Percentiles rank a stretch among this genome's conserved stretches.
Conservation (phyloP, 2,113 vertebrate genomes). For the Amphiprion ocellaris region DNA sequence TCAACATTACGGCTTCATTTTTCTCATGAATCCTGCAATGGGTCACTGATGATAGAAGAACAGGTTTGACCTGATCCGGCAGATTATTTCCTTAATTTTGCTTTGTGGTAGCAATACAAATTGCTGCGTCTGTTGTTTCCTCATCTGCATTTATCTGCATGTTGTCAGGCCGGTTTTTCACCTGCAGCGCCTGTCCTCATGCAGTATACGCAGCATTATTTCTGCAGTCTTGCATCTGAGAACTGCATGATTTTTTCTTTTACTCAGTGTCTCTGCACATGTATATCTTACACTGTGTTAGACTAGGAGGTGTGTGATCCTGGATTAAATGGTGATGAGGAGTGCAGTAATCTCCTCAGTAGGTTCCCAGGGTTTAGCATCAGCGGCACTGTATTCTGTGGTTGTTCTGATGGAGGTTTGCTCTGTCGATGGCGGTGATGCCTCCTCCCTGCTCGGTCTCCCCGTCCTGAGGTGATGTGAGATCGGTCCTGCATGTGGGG, state of each 20-base stretch:
- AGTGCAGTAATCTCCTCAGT: constrained; percentile 70
- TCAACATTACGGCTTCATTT: neutral
- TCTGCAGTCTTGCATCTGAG: neutral
- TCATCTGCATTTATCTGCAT: neutral
- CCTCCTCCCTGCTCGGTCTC: constrained; percentile 13
- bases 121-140: constrained; percentile 1
- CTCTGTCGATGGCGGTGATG: constrained; percentile 21
- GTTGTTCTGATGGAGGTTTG: constrained; percentile 22
- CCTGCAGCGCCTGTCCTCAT: constrained; percentile 11
- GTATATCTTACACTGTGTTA: neutral
- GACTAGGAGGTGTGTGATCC: constrained; percentile 34
- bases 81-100: neutral
- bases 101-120: neutral
- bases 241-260: neutral
- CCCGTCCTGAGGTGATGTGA: constrained; percentile 31
- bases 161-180: constrained; percentile 30
- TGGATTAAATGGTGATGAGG: constrained; percentile 41
- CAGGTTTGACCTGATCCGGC: constrained; percentile 53
- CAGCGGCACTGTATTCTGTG: constrained; percentile 58
- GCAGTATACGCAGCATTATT: neutral
- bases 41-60: constrained; percentile 13
- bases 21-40: neutral
- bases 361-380: constrained; percentile 72
- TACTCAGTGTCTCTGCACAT: neutral
- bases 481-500: constrained; percentile 15